phyloP scores from a whole-genome alignment of 2,113 vertebrate genomes.

The Mohoua ochrocephala region DNA sequence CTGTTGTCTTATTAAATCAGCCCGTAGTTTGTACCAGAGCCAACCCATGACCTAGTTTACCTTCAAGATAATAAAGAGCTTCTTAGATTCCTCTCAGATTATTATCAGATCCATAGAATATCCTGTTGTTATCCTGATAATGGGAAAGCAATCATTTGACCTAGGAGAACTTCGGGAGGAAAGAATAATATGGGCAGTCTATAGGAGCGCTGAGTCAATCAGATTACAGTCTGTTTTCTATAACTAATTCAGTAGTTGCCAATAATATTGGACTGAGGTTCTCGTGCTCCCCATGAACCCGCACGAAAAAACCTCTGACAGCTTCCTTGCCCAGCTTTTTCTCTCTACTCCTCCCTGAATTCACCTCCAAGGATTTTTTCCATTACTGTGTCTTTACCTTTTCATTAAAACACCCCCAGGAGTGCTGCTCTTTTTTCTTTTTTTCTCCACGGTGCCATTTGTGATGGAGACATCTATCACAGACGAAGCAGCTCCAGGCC shows the following conservation, averaged over 20 bases:
- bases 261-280: neutral
- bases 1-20: slow-evolving; percentile 20
- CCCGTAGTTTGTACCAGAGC: neutral
- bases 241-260: neutral
- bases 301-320: neutral
- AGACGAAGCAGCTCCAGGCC: neutral
- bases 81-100: neutral
- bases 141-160: neutral
- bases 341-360: neutral
- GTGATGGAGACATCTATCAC: neutral
- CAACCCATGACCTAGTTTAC: neutral
- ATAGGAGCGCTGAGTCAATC: neutral
- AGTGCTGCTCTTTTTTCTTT: neutral
- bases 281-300: neutral
- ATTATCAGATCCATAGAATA: neutral
- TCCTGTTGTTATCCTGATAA: neutral
- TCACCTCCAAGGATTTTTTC: neutral
- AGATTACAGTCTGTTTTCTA: neutral
- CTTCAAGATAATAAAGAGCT: neutral
- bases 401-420: neutral
- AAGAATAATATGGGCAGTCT: neutral
- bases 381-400: neutral
- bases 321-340: neutral
- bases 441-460: neutral
- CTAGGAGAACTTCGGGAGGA: neutral